A percentile compares a stretch with the other conserved stretches of the same genome.
phyloP scores from a whole-genome alignment of 2,113 vertebrate species.

The Geothlypis trichas region DNA sequence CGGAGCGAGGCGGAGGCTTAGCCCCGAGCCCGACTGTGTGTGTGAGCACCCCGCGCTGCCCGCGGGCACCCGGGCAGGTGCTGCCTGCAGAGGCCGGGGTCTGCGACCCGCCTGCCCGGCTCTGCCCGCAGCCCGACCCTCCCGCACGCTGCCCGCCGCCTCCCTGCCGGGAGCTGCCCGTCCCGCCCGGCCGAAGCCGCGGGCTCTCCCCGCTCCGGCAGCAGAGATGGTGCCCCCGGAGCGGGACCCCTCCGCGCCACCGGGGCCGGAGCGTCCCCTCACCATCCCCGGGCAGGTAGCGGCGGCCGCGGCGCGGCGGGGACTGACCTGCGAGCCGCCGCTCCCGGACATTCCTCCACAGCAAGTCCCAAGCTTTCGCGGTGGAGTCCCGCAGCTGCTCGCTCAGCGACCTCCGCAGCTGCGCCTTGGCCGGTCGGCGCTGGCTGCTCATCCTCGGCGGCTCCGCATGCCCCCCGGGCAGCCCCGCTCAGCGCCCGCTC shows the following conservation, averaged over 20 bases:
- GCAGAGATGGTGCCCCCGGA: background rate
- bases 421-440: conserved; percentile 72
- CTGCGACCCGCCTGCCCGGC: background rate
- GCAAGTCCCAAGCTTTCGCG: conserved; percentile 89
- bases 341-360: conserved; percentile 90
- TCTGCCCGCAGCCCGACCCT: background rate
- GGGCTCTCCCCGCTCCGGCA: background rate
- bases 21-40: background rate
- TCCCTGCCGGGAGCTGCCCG: background rate
- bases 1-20: background rate
- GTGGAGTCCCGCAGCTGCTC: conserved; percentile 91
- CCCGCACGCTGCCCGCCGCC: background rate
- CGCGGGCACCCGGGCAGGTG: background rate
- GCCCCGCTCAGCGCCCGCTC: background rate
- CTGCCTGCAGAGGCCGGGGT: background rate
- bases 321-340: conserved; percentile 92
- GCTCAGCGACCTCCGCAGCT: conserved; percentile 87
- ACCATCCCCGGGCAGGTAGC: background rate
- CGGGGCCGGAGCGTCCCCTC: background rate
- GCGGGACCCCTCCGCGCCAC: background rate
- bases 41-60: background rate
- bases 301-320: background rate
- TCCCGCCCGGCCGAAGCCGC: background rate
- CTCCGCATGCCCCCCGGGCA: conserved; percentile 62
- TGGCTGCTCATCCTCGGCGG: conserved; percentile 80